Base-by-base conservation (phyloP, 2,888 invertebrate species). In the Callyntrura guangdongensis region DNA sequence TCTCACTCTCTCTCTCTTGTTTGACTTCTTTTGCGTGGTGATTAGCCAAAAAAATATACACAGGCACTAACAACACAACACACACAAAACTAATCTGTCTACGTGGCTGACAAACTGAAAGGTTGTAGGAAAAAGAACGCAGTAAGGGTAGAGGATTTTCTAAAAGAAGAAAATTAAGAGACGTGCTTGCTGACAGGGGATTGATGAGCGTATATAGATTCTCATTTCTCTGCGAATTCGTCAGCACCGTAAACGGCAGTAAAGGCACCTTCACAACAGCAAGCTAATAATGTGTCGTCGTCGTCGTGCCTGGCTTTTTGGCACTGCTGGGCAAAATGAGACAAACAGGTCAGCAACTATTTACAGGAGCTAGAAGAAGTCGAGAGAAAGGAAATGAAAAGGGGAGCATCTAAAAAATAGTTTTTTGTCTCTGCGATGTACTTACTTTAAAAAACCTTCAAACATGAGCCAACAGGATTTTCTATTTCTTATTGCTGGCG, bases 141-240 rank as follows among this genome's bases (percentile, higher is more conserved):
- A n/a, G n/a, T 6, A 6, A 25, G 20, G 22, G 20, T 64, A 11
- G 20, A 22, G 17, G 12, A 20, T 20, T 25, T 17, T 64, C 8
- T 22, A 22, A 22, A 53, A 53, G 61, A 64, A 22, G 61, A 64
- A 64, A 64, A 64, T 64, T 64, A 64, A 64, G 61, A 64, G 22
- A 64, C 61, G 61, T 64, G 61, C 61, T 22, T 64, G 61, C 61
- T 22, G 22, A 64, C 61, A 22, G 61, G 61, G 22, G 61, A 64
- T 25, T 64, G 61, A 64, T 64, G 61, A 56, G 56, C 17, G 56
- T 56, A 56, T n/a, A 56, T 56, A 56, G 36, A 36, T 36, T 36
- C 6, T 36, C 36, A 36, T 36, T 36, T 36, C 36, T 36, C 36
- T n/a, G n/a, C 17, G n/a, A 53, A 56, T 56, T 56, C 56, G 56